phyloP scores from a whole-genome alignment of 2,113 vertebrate species.

The Polyodon spathula region DNA sequence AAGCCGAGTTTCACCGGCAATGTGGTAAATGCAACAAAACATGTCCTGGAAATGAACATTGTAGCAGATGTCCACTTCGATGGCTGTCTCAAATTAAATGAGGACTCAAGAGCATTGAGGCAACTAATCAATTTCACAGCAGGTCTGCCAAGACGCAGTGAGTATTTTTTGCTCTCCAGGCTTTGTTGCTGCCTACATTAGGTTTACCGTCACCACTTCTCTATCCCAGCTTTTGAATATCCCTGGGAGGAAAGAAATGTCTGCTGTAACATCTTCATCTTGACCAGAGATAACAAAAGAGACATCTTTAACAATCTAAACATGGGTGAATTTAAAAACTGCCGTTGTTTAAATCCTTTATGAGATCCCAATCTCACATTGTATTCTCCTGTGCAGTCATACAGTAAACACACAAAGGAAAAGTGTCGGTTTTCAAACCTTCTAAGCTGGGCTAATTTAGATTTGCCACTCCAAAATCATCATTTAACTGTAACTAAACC shows the following conservation, averaged over 20 bases:
- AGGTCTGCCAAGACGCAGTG: neutral
- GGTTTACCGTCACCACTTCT: neutral
- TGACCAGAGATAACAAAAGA: too few relatives aligned
- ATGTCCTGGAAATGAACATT: neutral
- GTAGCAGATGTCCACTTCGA: neutral
- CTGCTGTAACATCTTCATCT: too few relatives aligned
- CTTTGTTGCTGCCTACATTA: neutral
- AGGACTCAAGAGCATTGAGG: neutral
- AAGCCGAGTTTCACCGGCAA: neutral
- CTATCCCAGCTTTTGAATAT: neutral
- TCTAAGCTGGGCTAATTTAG: too few relatives aligned
- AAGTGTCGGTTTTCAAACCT: too few relatives aligned
- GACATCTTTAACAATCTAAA: too few relatives aligned
- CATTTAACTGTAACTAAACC: too few relatives aligned
- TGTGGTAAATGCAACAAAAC: neutral
- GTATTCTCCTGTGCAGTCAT: too few relatives aligned
- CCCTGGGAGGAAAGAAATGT: neutral
- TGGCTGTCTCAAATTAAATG: neutral
- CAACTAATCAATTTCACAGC: constrained; percentile 2
- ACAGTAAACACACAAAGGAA: too few relatives aligned
- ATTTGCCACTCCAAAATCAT: too few relatives aligned
- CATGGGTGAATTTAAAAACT: too few relatives aligned
- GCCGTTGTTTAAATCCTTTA: too few relatives aligned
- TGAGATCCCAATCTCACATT: too few relatives aligned
- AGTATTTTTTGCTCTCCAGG: neutral